phyloP scores from a whole-genome alignment of 2,888 invertebrate genomes.

The Eurois occulta region DNA sequence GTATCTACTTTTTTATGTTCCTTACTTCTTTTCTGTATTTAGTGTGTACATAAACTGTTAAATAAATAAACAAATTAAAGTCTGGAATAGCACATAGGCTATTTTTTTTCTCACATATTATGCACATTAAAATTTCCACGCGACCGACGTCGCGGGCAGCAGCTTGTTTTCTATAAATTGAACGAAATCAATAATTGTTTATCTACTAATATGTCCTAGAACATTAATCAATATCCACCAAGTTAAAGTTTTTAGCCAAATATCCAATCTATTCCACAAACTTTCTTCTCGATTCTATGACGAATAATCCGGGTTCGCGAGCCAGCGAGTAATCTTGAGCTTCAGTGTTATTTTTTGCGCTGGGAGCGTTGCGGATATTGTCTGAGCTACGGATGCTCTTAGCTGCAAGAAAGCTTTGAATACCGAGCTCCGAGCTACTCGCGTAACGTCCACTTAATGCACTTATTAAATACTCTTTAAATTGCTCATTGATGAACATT shows the following conservation, averaged over 20 bases:
- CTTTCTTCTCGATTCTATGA: conserved; percentile 46
- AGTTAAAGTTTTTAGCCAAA: background rate
- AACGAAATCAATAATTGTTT: no score
- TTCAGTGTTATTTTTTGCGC: conserved; percentile 70
- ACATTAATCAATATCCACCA: background rate
- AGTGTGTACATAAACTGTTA: no score
- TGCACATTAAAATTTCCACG: no score
- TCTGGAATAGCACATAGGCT: no score
- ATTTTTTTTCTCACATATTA: no score
- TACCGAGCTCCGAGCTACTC: conserved; percentile 56
- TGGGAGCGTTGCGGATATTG: conserved; percentile 75
- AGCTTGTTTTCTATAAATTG: no score
- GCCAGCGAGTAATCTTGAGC: conserved; percentile 70
- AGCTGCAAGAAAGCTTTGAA: conserved; percentile 73
- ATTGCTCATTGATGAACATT: conserved; percentile 29
- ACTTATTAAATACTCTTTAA: conserved; percentile 46
- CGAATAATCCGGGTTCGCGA: conserved; percentile 56
- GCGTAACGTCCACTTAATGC: conserved; percentile 56
- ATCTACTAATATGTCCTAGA: background rate
- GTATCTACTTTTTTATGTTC: no score
- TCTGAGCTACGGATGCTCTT: conserved; percentile 72
- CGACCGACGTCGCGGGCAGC: no score
- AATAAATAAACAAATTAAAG: no score
- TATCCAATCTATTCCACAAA: conserved; percentile 19
- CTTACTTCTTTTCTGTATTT: no score